Conservation (phyloP, 2,797 vertebrate species). For the Helicolenus hilgendorfi region DNA sequence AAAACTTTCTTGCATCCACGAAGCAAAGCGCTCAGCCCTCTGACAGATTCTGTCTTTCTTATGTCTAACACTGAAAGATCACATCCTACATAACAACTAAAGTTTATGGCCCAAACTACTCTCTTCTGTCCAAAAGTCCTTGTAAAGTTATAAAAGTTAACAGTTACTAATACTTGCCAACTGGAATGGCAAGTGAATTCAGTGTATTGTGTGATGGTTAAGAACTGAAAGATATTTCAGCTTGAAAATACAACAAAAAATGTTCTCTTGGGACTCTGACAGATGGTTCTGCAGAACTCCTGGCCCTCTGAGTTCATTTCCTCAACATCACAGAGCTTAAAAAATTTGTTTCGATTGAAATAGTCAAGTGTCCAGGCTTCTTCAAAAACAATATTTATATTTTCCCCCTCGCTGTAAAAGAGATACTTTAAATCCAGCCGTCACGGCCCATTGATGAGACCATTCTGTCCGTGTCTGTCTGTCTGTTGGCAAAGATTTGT, state of each 20-base stretch:
- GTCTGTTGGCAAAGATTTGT: slow-evolving; percentile 73
- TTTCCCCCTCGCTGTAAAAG: slow-evolving; percentile 67
- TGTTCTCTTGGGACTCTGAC: slow-evolving; percentile 39
- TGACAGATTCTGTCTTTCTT: background rate
- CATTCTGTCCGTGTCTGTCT: slow-evolving; percentile 65
- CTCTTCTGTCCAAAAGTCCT: background rate
- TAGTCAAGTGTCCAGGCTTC: slow-evolving; percentile 48
- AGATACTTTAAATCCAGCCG: slow-evolving; percentile 68
- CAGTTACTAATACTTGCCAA: slow-evolving; percentile 4
- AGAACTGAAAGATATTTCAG: slow-evolving; percentile 31
- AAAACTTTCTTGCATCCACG: background rate
- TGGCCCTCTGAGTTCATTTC: slow-evolving; percentile 70
- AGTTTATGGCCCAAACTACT: slow-evolving; percentile 17
- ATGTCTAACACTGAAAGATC: background rate
- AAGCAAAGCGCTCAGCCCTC: background rate
- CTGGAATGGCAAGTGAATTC: slow-evolving; percentile 23
- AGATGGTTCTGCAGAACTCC: slow-evolving; percentile 52
- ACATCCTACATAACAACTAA: background rate
- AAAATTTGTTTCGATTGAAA: slow-evolving; percentile 62
- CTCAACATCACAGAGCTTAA: slow-evolving; percentile 49
- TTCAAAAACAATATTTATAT: slow-evolving; percentile 78
- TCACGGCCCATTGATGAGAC: slow-evolving; percentile 76
- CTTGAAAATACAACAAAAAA: slow-evolving; percentile 15
- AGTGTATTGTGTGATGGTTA: slow-evolving; percentile 14
- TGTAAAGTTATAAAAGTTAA: slow-evolving; percentile 19